A percentile compares a stretch with the other conserved stretches of the same genome.
These are phyloP conservation scores for Diabrotica undecimpunctata DNA, from an alignment of 1,140 invertebrate species.

Conservation along the genomic window DNA sequence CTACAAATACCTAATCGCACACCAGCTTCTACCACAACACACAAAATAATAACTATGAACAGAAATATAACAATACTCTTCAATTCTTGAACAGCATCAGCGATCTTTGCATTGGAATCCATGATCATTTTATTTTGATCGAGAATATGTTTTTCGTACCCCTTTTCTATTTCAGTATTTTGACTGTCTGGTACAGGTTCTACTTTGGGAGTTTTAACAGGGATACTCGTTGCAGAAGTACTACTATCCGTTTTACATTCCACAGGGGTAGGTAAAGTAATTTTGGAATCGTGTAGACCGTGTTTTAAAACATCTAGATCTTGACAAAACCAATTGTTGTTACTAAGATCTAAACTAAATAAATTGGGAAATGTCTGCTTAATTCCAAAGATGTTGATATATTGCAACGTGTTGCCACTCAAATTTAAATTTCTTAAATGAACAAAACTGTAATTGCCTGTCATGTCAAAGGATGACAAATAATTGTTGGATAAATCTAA, in stretches of 20 bases:
- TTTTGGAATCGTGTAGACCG: slow-evolving; percentile 4
- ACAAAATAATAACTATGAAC: neutral
- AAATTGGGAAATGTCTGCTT: slow-evolving; percentile 1
- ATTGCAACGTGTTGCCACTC: slow-evolving; percentile 2
- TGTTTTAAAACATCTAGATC: slow-evolving; percentile 9
- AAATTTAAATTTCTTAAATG: slow-evolving; percentile 7
- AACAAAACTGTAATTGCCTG: neutral
- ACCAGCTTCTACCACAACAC: neutral
- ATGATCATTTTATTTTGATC: neutral
- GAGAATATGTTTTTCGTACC: no score
- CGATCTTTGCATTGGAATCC: neutral
- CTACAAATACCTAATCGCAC: neutral
- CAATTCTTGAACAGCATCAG: neutral
- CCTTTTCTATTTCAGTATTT: no score
- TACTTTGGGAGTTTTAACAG: no score
- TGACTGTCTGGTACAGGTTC: no score
- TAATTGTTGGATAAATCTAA: slow-evolving; percentile 10
- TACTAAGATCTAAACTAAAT: slow-evolving; percentile 1
- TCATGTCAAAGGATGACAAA: slow-evolving; percentile 4
- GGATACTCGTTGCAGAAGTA: no score
- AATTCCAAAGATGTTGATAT: neutral
- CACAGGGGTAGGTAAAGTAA: neutral
- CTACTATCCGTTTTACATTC: neutral
- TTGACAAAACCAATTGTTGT: slow-evolving; percentile 10
- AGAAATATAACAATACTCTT: neutral